phyloP scores from a whole-genome alignment of 2,113 vertebrate genomes.

The Montifringilla adamsi region DNA sequence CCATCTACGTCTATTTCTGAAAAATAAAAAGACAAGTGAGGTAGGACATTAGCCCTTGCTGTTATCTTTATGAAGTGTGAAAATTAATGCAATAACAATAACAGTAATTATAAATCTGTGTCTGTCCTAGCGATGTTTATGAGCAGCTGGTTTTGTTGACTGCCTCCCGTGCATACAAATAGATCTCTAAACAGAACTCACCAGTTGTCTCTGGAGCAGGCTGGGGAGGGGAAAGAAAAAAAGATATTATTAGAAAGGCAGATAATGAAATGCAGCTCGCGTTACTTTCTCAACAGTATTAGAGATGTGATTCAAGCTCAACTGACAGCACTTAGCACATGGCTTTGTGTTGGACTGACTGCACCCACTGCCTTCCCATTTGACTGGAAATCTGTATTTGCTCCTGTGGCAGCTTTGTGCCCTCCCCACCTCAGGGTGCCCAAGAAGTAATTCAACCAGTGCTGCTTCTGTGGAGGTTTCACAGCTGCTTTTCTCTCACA shows the following conservation, averaged over 20 bases:
- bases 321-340: background rate
- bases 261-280: background rate
- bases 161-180: conserved; percentile 22
- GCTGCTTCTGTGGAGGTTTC: background rate
- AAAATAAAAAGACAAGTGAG: conserved; percentile 51
- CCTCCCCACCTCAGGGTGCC: background rate
- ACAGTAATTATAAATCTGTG: conserved; percentile 61
- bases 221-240: conserved; percentile 62
- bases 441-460: background rate
- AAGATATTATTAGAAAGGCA: conserved; percentile 55
- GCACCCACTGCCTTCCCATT: background rate
- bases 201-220: conserved; percentile 67
- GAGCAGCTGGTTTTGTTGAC: conserved; percentile 49
- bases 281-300: background rate
- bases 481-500: background rate
- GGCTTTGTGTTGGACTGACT: background rate
- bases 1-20: conserved; percentile 84
- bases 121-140: conserved; percentile 7
- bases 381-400: background rate
- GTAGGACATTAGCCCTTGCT: conserved; percentile 24
- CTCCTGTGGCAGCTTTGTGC: background rate
- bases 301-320: background rate
- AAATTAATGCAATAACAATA: conserved; percentile 56
- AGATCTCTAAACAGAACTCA: conserved; percentile 70
- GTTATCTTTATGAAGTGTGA: conserved; percentile 61